Base-by-base conservation (phyloP, 1,140 invertebrate genomes). In the Nixonia krombeini region DNA sequence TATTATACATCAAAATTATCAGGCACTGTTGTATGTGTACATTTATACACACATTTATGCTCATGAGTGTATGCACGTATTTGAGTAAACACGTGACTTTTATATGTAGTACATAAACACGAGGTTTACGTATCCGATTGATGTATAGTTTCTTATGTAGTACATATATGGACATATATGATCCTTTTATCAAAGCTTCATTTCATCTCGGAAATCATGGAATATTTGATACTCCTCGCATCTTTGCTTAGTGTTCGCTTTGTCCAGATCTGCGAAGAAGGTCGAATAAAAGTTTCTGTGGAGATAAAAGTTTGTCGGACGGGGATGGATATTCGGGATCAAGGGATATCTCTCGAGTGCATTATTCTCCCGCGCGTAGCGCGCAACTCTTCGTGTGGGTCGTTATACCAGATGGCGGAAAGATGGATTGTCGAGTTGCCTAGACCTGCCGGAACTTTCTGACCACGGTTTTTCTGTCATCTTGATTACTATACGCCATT, bases 151-250 rank as follows among this genome's bases (percentile, higher is more conserved):
- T n/a, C n/a, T n/a, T n/a, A n/a, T n/a, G n/a, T n/a, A n/a, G n/a
- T n/a, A n/a, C n/a, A n/a, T n/a, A n/a, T n/a, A n/a, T n/a, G n/a
- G n/a, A n/a, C n/a, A n/a, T n/a, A n/a, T n/a, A n/a, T n/a, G n/a
- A n/a, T n/a, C n/a, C n/a, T n/a, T n/a, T n/a, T n/a, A n/a, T n/a
- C n/a, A n/a, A n/a, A n/a, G n/a, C n/a, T n/a, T n/a, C n/a, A n/a
- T n/a, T n/a, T n/a, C n/a, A n/a, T n/a, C 69, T 78, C 70, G 63
- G 69, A 79, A 80, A 79, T 79, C 73, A 79, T 78, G 74, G 79
- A 80, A 79, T 78, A 79, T 78, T 81, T 80, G 73, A 80, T 79
- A 41, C 28, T 9, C 25, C 15, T 41, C 9, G 21, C 15, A 13
- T 29, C 37, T 47, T 31, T 18, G 31, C 15, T n/a, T 0, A 25